Evolutionary conservation across 35 echinoderm and acorn worm genomes (phyloP).

Genomic region (Lytechinus variegatus): DNA sequence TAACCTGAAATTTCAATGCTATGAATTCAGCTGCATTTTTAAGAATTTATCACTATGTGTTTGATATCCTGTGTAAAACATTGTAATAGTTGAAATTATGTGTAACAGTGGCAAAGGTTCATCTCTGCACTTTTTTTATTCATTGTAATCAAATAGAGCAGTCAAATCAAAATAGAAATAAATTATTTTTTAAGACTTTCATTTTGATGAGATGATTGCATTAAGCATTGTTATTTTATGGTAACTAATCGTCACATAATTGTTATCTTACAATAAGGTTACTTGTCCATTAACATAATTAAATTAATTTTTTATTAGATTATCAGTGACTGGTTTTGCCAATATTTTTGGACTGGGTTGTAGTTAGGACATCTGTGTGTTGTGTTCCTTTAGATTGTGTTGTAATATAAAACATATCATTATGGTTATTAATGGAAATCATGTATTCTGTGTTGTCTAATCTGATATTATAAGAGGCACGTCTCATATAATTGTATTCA

Average conservation of each 20-base stretch:
- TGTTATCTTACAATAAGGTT: not conserved
- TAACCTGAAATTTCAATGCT: too few relatives aligned
- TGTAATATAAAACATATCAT: not conserved
- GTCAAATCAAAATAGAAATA: not conserved
- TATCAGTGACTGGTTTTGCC: not conserved
- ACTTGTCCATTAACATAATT: not conserved
- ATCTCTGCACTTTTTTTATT: not conserved
- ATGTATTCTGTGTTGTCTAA: constrained; percentile 22
- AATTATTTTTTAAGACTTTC: not conserved
- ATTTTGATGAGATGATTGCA: not conserved
- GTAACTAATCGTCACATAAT: not conserved
- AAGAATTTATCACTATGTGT: too few relatives aligned
- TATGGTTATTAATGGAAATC: not conserved
- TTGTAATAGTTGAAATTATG: too few relatives aligned
- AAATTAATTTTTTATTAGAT: not conserved
- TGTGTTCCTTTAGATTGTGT: not conserved
- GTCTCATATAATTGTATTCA: constrained; percentile 41
- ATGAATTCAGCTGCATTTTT: too few relatives aligned
- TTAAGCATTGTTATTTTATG: not conserved
- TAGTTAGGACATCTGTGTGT: not conserved
- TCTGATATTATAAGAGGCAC: not conserved
- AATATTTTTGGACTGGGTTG: not conserved
- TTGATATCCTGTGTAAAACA: too few relatives aligned
- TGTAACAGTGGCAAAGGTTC: not conserved
- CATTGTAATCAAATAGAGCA: not conserved